Percentiles rank a stretch among this genome's conserved stretches.
Conservation (phyloP, 2,888 invertebrate species). For the Machimus rusticus region DNA sequence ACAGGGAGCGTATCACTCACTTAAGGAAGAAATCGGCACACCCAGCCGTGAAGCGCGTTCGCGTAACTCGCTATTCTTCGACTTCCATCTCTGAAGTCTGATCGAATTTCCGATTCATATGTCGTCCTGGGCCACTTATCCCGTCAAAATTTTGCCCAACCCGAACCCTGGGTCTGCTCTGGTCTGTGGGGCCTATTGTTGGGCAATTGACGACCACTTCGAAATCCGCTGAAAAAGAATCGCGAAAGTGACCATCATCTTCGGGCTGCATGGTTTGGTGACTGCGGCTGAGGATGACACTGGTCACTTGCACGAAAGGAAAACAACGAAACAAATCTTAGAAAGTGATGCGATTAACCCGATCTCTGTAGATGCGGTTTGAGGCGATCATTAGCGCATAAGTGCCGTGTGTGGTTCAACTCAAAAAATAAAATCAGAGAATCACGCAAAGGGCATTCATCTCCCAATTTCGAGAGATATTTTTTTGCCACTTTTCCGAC, state of each 20-base stretch:
- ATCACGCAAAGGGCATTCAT: conserved; percentile 2
- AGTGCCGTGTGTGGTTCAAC: not conserved
- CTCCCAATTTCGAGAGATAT: not conserved
- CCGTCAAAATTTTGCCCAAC: not conserved
- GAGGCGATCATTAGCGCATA: not conserved
- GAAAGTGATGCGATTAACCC: not conserved
- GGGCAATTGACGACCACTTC: not conserved
- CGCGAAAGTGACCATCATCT: not conserved
- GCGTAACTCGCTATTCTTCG: conserved; percentile 1
- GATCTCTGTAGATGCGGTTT: not conserved
- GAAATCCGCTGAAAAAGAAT: not conserved
- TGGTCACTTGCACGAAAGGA: not conserved
- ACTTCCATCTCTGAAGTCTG: not conserved
- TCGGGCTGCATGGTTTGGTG: not conserved
- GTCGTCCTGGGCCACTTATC: conserved; percentile 15
- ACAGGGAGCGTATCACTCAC: not conserved
- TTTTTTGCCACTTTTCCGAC: not conserved
- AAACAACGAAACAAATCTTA: not conserved
- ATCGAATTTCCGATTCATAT: conserved; percentile 23
- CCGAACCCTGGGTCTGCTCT: not conserved
- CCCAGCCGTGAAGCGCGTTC: conserved; percentile 7
- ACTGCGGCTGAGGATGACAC: not conserved
- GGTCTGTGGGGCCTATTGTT: not conserved
- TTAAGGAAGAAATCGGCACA: conserved; percentile 20
- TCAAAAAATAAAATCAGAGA: not conserved